Percentiles rank a stretch among this genome's conserved stretches.
Conservation (phyloP, 2,797 vertebrate genomes). For the Clarias fuscus region DNA sequence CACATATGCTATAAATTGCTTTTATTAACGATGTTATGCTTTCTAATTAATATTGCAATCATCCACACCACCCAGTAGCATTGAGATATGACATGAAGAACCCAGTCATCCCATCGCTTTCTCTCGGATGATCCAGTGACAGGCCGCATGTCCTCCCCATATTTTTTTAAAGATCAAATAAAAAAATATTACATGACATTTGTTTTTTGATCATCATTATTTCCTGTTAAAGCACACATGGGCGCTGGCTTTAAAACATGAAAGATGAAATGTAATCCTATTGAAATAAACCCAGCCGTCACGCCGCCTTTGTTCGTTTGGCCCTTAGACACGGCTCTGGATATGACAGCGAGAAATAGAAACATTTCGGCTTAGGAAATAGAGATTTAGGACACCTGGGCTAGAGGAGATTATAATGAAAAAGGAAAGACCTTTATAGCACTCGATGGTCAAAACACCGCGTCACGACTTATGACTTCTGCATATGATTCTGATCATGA, state of each 20-base stretch:
- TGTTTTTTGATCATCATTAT: background rate
- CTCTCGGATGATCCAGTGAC: slow-evolving; percentile 40
- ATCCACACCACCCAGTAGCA: background rate
- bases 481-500: background rate
- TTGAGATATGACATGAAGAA: slow-evolving; percentile 57
- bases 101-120: slow-evolving; percentile 67
- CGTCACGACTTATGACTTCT: slow-evolving; percentile 44
- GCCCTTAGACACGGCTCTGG: slow-evolving; percentile 20
- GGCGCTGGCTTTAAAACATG: slow-evolving; percentile 57
- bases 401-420: background rate
- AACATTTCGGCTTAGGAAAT: background rate
- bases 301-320: slow-evolving; percentile 64
- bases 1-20: background rate
- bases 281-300: slow-evolving; percentile 40
- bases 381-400: too few relatives aligned
- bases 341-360: slow-evolving; percentile 12
- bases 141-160: background rate
- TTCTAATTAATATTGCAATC: background rate
- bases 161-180: background rate
- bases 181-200: background rate
- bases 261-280: background rate
- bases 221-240: background rate
- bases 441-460: background rate
- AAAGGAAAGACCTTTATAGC: background rate
- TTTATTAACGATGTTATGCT: too few relatives aligned